Base-by-base conservation (phyloP, 2,113 vertebrate species). In the Ramphastos sulfuratus region DNA sequence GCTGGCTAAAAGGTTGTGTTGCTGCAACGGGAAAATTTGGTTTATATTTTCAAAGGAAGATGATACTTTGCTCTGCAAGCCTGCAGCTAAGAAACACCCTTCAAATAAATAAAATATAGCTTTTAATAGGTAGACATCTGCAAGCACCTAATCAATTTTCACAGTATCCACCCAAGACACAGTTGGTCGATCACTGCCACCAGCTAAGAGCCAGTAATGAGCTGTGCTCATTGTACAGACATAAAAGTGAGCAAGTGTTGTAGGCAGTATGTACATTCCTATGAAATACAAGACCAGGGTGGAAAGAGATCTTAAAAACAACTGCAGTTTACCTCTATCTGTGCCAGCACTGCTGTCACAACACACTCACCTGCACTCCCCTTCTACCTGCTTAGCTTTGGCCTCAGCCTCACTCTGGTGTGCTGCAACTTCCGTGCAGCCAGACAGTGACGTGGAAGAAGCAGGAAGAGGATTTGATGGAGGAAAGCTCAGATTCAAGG, bases 351-450 rank as follows among this genome's bases (percentile, higher is more conserved):
- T 46, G 42, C 35, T 91, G 35, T 20, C 37, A 69, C 1, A 3
- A 92, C 87, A 64, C 21, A 42, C 25, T 54, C 64, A 56, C 20
- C 42, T 78, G 54, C 30, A 31, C 18, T 54, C 18, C n/a, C 33
- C 70, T 48, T 55, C 65, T 21, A 73, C 72, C 75, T 70, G 55
- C 46, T 82, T 31, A 82, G 79, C 42, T 90, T 82, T 92, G 83
- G 46, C 72, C 72, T 76, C 67, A 90, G 59, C 70, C 91, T 87
- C 79, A 61, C 84, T 69, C 59, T 39, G 65, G 50, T 5, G 28
- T 33, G 61, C 87, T 92, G 89, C 89, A 92, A 67, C 31, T 39
- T 48, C 50, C 70, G 35, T 42, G 70, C 87, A 96, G 87, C 73
- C 80, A 89, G 39, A 66, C 10, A 77, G 80, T 15, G 73, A 83